Evolutionary conservation across 2,797 vertebrate species (phyloP).

Genomic region (Pseudocheirus occidentalis): DNA sequence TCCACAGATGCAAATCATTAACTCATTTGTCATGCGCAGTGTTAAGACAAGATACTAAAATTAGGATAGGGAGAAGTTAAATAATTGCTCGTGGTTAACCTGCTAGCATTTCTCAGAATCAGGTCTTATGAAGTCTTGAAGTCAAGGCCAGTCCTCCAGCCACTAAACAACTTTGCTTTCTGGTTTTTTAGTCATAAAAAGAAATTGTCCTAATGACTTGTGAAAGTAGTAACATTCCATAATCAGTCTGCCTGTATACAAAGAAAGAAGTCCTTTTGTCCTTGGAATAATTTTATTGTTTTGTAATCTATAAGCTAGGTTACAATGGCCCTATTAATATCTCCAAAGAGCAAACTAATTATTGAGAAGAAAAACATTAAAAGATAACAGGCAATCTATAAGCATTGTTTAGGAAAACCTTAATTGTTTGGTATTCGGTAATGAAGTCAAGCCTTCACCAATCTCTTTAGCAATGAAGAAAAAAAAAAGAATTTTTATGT

Average conservation of each 20-base stretch:
- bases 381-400: neutral
- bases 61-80: neutral
- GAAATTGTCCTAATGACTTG: neutral
- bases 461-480: slow-evolving; percentile 15
- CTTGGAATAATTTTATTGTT: neutral
- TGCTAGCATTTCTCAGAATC: neutral
- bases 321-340: neutral
- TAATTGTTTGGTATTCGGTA: neutral
- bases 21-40: neutral
- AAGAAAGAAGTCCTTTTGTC: neutral
- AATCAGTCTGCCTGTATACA: neutral
- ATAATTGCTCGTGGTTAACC: neutral
- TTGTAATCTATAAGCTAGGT: neutral
- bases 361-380: neutral
- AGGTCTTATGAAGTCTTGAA: neutral
- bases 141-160: neutral
- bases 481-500: slow-evolving; percentile 43
- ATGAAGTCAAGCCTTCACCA: slow-evolving; percentile 20
- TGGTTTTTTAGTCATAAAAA: neutral
- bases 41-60: neutral
- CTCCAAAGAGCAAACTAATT: neutral
- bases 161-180: neutral
- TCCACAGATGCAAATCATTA: neutral
- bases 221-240: neutral
- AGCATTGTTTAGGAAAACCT: slow-evolving; percentile 28